A percentile compares a stretch with the other conserved stretches of the same genome.
phyloP scores from a whole-genome alignment of 1,140 invertebrate genomes.

The Sitophilus oryzae region DNA sequence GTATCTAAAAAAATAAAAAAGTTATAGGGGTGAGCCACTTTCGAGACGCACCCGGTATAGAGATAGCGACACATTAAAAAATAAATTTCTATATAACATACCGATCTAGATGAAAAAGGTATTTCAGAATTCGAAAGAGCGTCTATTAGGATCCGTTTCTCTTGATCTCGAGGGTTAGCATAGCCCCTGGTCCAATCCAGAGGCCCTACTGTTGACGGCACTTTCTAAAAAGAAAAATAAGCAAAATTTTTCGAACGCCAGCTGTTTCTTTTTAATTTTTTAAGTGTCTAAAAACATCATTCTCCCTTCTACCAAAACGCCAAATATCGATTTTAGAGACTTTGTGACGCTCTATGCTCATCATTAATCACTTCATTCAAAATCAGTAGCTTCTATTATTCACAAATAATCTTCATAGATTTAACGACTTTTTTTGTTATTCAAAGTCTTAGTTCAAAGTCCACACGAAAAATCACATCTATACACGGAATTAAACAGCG shows the following conservation, averaged over 20 bases:
- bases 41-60: too few relatives aligned
- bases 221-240: constrained; percentile 24
- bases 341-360: background rate
- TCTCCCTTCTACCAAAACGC: background rate
- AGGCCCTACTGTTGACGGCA: constrained; percentile 31
- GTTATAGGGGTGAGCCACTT: too few relatives aligned
- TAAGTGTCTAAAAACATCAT: background rate
- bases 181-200: constrained; percentile 36
- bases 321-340: background rate
- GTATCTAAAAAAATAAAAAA: too few relatives aligned
- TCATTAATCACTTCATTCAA: background rate
- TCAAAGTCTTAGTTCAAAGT: too few relatives aligned
- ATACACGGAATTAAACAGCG: too few relatives aligned
- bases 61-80: too few relatives aligned
- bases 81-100: constrained; percentile 23
- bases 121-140: constrained; percentile 31
- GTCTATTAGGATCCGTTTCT: constrained; percentile 36
- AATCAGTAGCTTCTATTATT: too few relatives aligned
- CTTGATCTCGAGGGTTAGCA: constrained; percentile 33
- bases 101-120: constrained; percentile 36
- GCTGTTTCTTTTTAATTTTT: background rate
- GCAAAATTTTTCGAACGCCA: background rate
- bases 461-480: too few relatives aligned
- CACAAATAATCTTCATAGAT: too few relatives aligned
- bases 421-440: too few relatives aligned